These are phyloP conservation scores for Hippopotamus amphibius DNA, from an alignment of 2,113 vertebrate species.

Conservation along the genomic window DNA sequence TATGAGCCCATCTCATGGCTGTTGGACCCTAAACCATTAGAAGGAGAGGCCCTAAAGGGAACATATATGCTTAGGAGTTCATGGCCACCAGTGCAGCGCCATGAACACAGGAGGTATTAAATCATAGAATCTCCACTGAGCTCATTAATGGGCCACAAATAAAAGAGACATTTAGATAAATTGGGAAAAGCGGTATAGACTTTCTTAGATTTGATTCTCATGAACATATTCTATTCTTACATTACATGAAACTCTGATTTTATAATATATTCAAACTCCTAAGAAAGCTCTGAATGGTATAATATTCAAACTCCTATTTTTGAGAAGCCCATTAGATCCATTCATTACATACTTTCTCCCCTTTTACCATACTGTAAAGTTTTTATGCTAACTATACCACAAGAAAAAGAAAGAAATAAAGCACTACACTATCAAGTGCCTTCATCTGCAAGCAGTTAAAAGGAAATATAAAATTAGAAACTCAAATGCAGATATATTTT, in stretches of 20 bases:
- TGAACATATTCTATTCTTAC: neutral
- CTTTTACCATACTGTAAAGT: neutral
- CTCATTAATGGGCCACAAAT: neutral
- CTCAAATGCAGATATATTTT: constrained; percentile 79
- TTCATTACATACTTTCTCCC: neutral
- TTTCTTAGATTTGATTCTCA: neutral
- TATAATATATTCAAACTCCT: neutral
- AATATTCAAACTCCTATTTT: constrained; percentile 10
- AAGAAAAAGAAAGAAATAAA: constrained; percentile 61
- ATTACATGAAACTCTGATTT: neutral
- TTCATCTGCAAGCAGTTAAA: constrained; percentile 73
- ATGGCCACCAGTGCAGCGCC: too few species aligned
- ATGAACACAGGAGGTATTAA: neutral
- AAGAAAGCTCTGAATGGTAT: neutral
- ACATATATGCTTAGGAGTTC: neutral
- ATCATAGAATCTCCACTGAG: neutral
- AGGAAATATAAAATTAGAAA: constrained; percentile 73
- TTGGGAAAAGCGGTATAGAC: neutral
- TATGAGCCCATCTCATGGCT: neutral
- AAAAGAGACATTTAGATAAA: constrained; percentile 2
- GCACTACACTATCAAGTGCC: constrained; percentile 27
- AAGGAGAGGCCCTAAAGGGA: neutral
- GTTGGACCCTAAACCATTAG: too few species aligned
- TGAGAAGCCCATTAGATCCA: neutral
- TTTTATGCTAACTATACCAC: constrained; percentile 41